Percentiles rank a stretch among this genome's conserved stretches.
Evolutionary conservation across 2,113 vertebrate species (phyloP).

Genomic region (Petaurus breviceps): DNA sequence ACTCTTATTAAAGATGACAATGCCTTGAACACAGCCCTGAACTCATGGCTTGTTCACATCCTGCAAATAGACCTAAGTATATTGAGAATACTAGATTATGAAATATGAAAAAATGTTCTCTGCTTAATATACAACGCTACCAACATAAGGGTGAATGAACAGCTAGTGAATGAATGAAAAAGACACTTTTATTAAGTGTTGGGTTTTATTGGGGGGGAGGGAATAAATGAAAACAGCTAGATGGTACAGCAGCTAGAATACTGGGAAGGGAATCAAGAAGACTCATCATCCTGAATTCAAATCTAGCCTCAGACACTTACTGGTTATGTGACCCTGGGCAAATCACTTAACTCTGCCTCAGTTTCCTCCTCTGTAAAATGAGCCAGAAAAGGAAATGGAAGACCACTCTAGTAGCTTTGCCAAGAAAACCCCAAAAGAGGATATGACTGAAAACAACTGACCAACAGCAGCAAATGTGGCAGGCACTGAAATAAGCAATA

Average conservation of each 20-base stretch:
- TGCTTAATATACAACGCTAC: not conserved
- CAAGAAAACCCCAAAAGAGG: not conserved
- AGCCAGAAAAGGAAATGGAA: not conserved
- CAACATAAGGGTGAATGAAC: not conserved
- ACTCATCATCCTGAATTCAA: not conserved
- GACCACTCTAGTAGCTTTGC: not conserved
- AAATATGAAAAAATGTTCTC: not conserved
- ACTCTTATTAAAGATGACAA: not conserved
- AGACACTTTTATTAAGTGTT: not conserved
- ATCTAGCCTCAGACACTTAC: not conserved
- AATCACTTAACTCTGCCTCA: not conserved
- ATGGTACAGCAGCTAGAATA: not conserved
- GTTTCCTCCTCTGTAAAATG: not conserved
- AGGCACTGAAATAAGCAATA: not conserved
- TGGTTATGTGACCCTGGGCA: not conserved
- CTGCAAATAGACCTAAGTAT: not conserved
- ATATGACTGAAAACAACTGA: not conserved
- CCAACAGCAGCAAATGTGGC: not conserved
- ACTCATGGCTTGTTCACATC: not conserved
- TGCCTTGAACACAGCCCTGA: not conserved
- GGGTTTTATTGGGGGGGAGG: no score
- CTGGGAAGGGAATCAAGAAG: not conserved
- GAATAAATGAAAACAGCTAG: not conserved
- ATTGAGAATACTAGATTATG: not conserved
- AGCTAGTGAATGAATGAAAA: not conserved